Percentiles rank a stretch among this genome's conserved stretches.
Evolutionary conservation across 2,888 invertebrate species (phyloP).

Genomic region (Trichogramma evanescens): DNA sequence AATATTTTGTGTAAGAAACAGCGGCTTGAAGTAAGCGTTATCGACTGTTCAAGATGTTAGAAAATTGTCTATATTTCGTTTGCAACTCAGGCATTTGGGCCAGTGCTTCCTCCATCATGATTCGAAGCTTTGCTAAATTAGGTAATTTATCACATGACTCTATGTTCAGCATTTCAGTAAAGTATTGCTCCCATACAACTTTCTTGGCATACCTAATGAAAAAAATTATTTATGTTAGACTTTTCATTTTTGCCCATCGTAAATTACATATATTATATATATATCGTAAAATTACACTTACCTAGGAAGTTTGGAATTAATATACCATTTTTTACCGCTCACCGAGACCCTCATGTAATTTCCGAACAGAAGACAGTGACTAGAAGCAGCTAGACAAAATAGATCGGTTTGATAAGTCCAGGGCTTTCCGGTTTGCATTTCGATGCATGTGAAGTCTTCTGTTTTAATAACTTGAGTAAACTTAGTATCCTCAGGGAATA

Average conservation of each 20-base stretch:
- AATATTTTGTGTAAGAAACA: constrained; percentile 10
- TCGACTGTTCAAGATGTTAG: constrained; percentile 44
- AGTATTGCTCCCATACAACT: constrained; percentile 72
- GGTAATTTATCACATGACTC: constrained; percentile 70
- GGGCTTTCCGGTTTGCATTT: constrained; percentile 83
- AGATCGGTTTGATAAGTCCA: constrained; percentile 95
- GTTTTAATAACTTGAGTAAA: constrained; percentile 72
- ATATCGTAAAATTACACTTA: constrained; percentile 32
- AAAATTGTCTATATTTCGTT: constrained; percentile 37
- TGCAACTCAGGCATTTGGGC: constrained; percentile 35
- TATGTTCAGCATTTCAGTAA: constrained; percentile 74
- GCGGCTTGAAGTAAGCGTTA: constrained; percentile 37
- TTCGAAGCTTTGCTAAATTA: constrained; percentile 56
- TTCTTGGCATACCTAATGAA: constrained; percentile 60
- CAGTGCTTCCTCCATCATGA: constrained; percentile 40
- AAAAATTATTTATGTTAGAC: neutral
- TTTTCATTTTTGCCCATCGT: neutral
- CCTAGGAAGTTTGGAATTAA: constrained; percentile 66
- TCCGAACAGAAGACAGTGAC: constrained; percentile 80
- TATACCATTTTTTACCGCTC: constrained; percentile 60
- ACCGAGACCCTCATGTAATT: constrained; percentile 79
- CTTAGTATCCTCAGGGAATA: constrained; percentile 69
- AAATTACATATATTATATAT: neutral
- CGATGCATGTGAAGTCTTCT: constrained; percentile 74
- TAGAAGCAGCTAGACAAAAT: constrained; percentile 80